Evolutionary conservation across 2,797 vertebrate genomes (phyloP), one percentile per base, ranked within the genome.

Genomic region (Malacoctenus gilli): DNA sequence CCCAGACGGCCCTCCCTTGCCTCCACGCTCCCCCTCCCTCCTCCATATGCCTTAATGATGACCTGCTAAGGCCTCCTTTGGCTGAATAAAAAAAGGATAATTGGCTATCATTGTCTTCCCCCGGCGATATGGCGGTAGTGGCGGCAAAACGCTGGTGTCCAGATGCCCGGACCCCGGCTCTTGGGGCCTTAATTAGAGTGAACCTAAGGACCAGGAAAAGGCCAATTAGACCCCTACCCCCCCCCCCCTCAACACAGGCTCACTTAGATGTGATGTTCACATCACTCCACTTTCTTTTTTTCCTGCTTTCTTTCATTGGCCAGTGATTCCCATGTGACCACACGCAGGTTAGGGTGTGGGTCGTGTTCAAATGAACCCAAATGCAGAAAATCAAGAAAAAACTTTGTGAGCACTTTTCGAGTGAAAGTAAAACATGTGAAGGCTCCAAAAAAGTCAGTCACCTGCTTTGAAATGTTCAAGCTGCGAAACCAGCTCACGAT

Each of bases 101-200:
- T 87, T 90, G 86, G 85, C 79, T 80, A 88, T 90, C 86, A 88
- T 89, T 89, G 89, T 90, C 83, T 83, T 73, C 88, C 86, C 55
- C 32, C 5, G 18, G 69, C 37, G 9, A 66, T 64, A 37, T 15
- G 63, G 70, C 14, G 75, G 84, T 83, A 82, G 82, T 76, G 88
- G 72, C 86, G 85, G 89, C 66, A 57, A 61, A 83, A 89, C 83
- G 85, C 87, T 89, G 90, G 83, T 92, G 93, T 91, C 91, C 92
- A 94, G 92, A 93, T 92, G 92, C 88, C 92, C 79, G 63, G 82
- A 87, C 91, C 77, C 28, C 4, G 12, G 37, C 69, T 83, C 88
- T 90, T 83, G 81, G 40, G 90, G 88, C 90, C 85, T 93, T 93
- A 93, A 94, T 94, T 94, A 94, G 88, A 92, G 87, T 68, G 86